These are phyloP conservation scores for Danio choprae DNA, from an alignment of 2,797 vertebrate genomes.

Conservation along the genomic window DNA sequence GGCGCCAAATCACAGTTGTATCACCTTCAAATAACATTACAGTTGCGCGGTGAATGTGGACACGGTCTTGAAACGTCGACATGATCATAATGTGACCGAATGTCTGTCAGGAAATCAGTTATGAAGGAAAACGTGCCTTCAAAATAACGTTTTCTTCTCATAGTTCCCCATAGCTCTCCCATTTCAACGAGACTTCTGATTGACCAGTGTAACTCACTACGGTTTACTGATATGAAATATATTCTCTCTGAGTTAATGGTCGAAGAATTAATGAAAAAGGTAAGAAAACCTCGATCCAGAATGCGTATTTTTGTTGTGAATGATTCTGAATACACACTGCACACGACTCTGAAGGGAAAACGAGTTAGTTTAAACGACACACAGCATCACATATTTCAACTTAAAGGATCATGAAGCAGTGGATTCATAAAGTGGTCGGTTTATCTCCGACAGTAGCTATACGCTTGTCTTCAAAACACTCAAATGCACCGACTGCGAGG, in stretches of 20 bases:
- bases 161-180: background rate
- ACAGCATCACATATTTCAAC: slow-evolving; percentile 6
- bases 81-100: background rate
- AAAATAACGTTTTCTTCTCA: background rate
- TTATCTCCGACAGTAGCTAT: background rate
- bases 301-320: background rate
- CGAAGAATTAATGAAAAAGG: background rate
- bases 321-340: background rate
- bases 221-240: background rate
- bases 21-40: slow-evolving; percentile 49
- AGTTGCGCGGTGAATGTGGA: slow-evolving; percentile 3
- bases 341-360: background rate
- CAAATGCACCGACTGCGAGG: background rate
- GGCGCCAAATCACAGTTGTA: slow-evolving; percentile 59
- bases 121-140: background rate
- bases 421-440: background rate
- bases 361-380: background rate
- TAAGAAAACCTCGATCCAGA: background rate
- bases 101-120: no score
- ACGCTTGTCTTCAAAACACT: background rate
- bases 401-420: background rate
- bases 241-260: slow-evolving; percentile 12
- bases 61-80: slow-evolving; percentile 10
- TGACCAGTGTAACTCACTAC: background rate
- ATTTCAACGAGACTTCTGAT: background rate